Evolutionary conservation across 2,797 vertebrate species (phyloP).

Genomic region (Typhlichthys eigenmanni): DNA sequence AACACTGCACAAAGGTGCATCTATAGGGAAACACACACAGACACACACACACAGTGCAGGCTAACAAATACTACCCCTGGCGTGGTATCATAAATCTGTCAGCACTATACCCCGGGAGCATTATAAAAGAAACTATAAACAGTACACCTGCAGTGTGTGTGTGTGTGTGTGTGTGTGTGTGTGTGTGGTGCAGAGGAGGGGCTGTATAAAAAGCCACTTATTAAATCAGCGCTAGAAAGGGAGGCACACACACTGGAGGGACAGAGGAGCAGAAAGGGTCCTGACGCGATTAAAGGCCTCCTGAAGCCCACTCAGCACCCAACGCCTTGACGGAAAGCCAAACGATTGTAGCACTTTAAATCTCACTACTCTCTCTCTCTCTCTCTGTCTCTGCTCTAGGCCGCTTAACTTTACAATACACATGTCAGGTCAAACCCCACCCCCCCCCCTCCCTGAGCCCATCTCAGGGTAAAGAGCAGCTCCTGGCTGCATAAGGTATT

Average conservation of each 20-base stretch:
- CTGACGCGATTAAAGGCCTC: slow-evolving; percentile 72
- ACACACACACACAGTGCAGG: slow-evolving; percentile 2
- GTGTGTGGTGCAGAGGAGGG: not conserved
- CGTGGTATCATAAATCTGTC: too few species aligned
- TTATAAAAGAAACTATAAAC: slow-evolving; percentile 9
- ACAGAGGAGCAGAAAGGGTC: slow-evolving; percentile 71
- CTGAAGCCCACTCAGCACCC: slow-evolving; percentile 72
- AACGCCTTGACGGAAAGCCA: slow-evolving; percentile 64
- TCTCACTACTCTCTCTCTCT: slow-evolving; percentile 40
- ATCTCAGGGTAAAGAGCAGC: slow-evolving; percentile 51
- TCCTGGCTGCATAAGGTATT: slow-evolving; percentile 44
- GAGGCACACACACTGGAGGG: slow-evolving; percentile 62
- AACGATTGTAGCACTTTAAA: slow-evolving; percentile 71
- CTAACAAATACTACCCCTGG: too few species aligned
- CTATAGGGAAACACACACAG: not conserved
- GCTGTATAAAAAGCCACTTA: slow-evolving; percentile 45
- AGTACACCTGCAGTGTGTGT: slow-evolving; percentile 4
- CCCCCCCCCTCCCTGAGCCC: too few species aligned
- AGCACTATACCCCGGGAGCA: too few species aligned
- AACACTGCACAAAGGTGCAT: too few species aligned
- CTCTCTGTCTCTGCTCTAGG: slow-evolving; percentile 63
- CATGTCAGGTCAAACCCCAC: slow-evolving; percentile 46
- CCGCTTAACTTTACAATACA: slow-evolving; percentile 75
- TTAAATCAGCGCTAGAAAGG: slow-evolving; percentile 68
- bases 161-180: slow-evolving; percentile 7